Evolutionary conservation across 2,888 invertebrate species (phyloP), one percentile per base, ranked within the genome.

Genomic region (Athetis lepigone): DNA sequence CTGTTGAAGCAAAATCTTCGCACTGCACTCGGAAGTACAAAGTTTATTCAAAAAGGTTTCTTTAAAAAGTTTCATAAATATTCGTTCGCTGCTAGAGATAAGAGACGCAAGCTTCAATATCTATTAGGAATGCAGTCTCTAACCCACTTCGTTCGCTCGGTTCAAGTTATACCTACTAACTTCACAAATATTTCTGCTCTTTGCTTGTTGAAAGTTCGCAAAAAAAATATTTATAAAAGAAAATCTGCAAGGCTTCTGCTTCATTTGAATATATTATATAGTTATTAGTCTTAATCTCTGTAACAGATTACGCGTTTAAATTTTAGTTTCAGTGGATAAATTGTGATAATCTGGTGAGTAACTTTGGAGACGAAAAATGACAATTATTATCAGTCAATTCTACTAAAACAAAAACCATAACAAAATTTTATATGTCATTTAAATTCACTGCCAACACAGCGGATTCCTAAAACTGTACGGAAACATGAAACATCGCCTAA

Each of bases 91-190:
- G 33, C 50, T 71, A 21, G 63, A 67, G 68, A 54, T 64, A 68
- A 47, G 43, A 54, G 49, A 33, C 29, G 55, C 37, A 46, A 70
- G 65, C 65, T 55, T 72, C 68, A 65, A 72, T 68, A 64, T 64
- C 72, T 55, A 72, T 72, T 72, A 64, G 55, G 72, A 55, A 72
- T 68, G 72, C 68, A 72, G 49, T 72, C 49, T 68, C 47, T 72
- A 68, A 64, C 65, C 68, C 49, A 64, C 49, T 72, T 67, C 19
- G n/a, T n/a, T n/a, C 51, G 39, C 50, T 50, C 46, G 18, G 55
- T 27, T 18, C 42, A 29, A 64, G 43, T 68, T 72, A 37, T 19
- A 55, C 18, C 43, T 19, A 55, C 18, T 43, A 68, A 68, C 65
- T 55, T 72, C 29, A 64, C 55, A 72, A 72, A 64, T 70, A 52